A percentile compares a stretch with the other conserved stretches of the same genome.
Evolutionary conservation across 2,113 vertebrate genomes (phyloP).

Genomic region (Excalfactoria chinensis): DNA sequence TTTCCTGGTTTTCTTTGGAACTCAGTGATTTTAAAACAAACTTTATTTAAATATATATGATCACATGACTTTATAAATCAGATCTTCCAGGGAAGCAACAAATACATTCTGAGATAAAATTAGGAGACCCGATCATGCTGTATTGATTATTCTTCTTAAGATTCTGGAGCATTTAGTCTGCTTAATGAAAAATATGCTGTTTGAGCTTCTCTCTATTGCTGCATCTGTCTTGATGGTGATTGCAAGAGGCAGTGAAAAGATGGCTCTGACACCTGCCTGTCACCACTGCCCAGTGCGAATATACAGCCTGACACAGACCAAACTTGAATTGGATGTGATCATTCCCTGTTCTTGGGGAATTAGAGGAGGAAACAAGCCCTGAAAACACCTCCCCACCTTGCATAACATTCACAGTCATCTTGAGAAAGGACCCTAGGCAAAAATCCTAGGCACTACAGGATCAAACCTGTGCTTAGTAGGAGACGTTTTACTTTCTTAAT

Average conservation of each 20-base stretch:
- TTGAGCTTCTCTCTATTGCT: background rate
- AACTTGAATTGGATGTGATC: background rate
- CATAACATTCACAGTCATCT: background rate
- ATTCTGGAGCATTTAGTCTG: background rate
- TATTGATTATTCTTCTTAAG: background rate
- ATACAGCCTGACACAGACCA: background rate
- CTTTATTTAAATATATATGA: background rate
- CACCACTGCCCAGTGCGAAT: background rate
- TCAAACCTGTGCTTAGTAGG: slow-evolving; percentile 32
- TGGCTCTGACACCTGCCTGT: background rate
- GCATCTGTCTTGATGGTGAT: background rate
- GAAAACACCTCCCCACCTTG: background rate
- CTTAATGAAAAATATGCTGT: background rate
- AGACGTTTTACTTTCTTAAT: background rate
- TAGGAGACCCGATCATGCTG: background rate
- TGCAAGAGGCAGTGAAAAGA: background rate
- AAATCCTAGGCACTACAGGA: slow-evolving; percentile 12
- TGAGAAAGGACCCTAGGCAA: slow-evolving; percentile 2
- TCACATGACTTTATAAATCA: background rate
- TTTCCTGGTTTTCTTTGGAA: background rate
- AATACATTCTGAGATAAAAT: background rate
- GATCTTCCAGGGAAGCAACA: background rate
- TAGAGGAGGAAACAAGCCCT: background rate
- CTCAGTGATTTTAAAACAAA: background rate
- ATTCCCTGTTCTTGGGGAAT: background rate